Evolutionary conservation across 2,113 vertebrate species (phyloP).

Genomic region (Eurypyga helias): DNA sequence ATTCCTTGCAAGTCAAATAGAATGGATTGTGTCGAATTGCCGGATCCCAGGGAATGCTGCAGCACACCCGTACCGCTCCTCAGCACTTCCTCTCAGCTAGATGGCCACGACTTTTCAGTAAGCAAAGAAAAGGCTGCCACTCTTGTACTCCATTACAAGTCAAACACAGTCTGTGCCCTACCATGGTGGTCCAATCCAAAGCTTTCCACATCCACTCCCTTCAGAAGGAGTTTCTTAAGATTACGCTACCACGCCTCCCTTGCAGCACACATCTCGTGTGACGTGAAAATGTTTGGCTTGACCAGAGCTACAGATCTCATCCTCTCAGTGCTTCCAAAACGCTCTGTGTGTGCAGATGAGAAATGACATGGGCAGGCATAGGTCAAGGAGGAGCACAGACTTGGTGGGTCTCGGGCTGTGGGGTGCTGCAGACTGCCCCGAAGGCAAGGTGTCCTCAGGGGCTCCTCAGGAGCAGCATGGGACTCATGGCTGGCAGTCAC

Average conservation of each 20-base stretch:
- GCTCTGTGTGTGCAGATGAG: not conserved
- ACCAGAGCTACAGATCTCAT: not conserved
- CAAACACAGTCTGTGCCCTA: not conserved
- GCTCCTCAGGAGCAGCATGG: rapidly evolving
- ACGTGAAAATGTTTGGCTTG: not conserved
- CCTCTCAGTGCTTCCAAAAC: not conserved
- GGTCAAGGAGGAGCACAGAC: not conserved
- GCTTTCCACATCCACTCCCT: not conserved
- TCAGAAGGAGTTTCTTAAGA: not conserved
- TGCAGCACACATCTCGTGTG: not conserved
- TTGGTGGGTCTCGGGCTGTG: rapidly evolving
- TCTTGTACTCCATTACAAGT: rapidly evolving
- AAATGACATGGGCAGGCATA: not conserved
- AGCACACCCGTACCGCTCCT: not conserved
- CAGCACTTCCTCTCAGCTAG: not conserved
- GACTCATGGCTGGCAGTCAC: not conserved
- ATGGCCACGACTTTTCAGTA: not conserved
- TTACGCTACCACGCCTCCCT: not conserved
- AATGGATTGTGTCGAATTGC: not conserved
- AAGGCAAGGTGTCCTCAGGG: not conserved
- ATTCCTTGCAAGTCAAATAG: not conserved
- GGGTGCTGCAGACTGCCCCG: not conserved
- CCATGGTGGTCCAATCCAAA: not conserved
- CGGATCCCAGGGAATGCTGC: not conserved
- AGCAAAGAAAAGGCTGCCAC: not conserved